Evolutionary conservation across 2,888 invertebrate genomes (phyloP).

Genomic region (Drosophila borborema): DNA sequence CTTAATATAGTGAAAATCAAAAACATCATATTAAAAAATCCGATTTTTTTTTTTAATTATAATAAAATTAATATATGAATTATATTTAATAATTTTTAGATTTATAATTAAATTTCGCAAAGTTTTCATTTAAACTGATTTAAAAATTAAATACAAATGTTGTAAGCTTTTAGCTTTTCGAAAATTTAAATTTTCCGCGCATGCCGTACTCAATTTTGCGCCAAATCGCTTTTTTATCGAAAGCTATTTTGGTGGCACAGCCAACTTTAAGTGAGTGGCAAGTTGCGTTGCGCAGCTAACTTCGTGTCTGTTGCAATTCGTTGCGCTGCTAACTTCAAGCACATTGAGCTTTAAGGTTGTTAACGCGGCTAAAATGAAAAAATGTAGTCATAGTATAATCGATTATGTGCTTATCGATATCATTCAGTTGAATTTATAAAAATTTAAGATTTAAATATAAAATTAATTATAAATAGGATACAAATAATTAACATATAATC

Average conservation of each 20-base stretch:
- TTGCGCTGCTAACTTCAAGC: constrained; percentile 5
- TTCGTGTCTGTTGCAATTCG: background rate
- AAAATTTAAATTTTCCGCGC: constrained; percentile 28
- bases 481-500: too few species aligned
- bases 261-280: constrained; percentile 6
- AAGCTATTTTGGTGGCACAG: background rate
- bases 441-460: background rate
- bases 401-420: background rate
- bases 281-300: constrained; percentile 9
- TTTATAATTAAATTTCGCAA: background rate
- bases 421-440: background rate
- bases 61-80: too few species aligned
- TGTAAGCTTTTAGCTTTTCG: too few species aligned
- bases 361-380: constrained; percentile 22
- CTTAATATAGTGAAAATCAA: background rate
- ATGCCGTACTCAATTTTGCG: background rate
- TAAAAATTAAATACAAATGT: background rate
- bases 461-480: too few species aligned
- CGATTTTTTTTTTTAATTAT: too few species aligned
- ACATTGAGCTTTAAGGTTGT: constrained; percentile 21
- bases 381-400: background rate
- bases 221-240: background rate
- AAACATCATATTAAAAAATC: too few species aligned
- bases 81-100: too few species aligned
- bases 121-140: background rate